Conservation (phyloP, 2,113 vertebrate species). For the Pelmatolapia mariae region DNA sequence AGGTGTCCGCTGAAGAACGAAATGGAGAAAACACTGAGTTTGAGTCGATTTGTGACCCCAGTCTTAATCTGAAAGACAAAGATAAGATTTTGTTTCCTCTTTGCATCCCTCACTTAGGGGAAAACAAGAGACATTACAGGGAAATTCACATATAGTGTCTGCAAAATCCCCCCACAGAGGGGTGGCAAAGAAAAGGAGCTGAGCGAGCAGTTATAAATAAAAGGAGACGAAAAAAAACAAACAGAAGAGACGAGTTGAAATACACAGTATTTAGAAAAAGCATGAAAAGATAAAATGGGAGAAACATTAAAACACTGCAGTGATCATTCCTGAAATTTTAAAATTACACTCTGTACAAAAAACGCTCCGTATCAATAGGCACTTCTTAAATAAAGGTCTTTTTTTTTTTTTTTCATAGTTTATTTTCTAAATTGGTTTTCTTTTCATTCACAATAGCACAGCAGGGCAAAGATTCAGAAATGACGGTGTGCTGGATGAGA, state of each 20-base stretch:
- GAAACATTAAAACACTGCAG: conserved; percentile 34
- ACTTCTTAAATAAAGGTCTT: conserved; percentile 68
- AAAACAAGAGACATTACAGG: not conserved
- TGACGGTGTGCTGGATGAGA: conserved; percentile 21
- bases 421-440: conserved; percentile 8
- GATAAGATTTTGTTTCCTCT: not conserved
- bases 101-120: not conserved
- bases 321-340: conserved; percentile 46
- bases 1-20: not conserved
- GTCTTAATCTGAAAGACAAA: not conserved
- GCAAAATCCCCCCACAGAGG: not conserved
- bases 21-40: not conserved
- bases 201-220: conserved; percentile 12
- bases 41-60: not conserved
- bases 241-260: not conserved
- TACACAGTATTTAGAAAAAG: conserved; percentile 12
- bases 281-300: conserved; percentile 15
- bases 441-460: conserved; percentile 50
- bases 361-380: conserved; percentile 67
- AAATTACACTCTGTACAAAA: conserved; percentile 57
- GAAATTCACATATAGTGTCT: not conserved
- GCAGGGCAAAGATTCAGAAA: conserved; percentile 35
- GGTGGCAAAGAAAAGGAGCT: not conserved
- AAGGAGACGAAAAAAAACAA: not conserved
- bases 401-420: conserved; percentile 7